Evolutionary conservation across 2,888 invertebrate genomes (phyloP), one percentile per base, ranked within the genome.

Genomic region (Serrognathus titanus): DNA sequence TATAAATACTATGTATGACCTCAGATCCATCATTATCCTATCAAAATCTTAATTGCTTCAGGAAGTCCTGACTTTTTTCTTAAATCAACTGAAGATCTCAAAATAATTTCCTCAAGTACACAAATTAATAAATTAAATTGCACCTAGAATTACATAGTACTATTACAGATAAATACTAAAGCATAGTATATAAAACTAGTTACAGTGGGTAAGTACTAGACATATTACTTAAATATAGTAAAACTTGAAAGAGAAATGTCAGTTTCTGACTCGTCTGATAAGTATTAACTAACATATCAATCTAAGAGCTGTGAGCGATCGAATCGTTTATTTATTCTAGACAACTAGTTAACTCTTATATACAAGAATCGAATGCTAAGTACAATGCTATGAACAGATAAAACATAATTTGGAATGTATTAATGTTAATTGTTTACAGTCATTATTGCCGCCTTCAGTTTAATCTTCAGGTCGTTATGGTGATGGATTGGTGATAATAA

Each of bases 361-460:
- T 71, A 72, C 72, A 73, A 63, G 54, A 66, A 55, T 65, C 61
- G 63, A 66, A 57, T 49, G 58, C 63, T 65, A 65, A 60, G 53
- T 66, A 65, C 63, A 65, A 51, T 55, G 63, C 72, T 73, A 72
- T 71, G 67, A 70, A 71, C 69, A 73, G 65, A 66, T 65, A 65
- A 67, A 71, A 72, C 67, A 71, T 67, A 68, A 65, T 64, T 65
- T 53, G 58, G 53, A 62, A 66, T 66, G 51, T 62, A 57, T 49
- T 58, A n/a, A n/a, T 60, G 48, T 59, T 68, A 70, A 67, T 64
- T 70, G 74, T 73, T 62, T 71, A 73, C 72, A 74, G 63, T 66
- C 65, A 68, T 75, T 75, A 75, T 75, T 75, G 74, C 75, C 74
- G 69, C 67, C 71, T 70, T 65, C 64, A 41, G 12, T 41, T 41